phyloP scores from a whole-genome alignment of 2,797 vertebrate species.

The Hippocampus kuda region DNA sequence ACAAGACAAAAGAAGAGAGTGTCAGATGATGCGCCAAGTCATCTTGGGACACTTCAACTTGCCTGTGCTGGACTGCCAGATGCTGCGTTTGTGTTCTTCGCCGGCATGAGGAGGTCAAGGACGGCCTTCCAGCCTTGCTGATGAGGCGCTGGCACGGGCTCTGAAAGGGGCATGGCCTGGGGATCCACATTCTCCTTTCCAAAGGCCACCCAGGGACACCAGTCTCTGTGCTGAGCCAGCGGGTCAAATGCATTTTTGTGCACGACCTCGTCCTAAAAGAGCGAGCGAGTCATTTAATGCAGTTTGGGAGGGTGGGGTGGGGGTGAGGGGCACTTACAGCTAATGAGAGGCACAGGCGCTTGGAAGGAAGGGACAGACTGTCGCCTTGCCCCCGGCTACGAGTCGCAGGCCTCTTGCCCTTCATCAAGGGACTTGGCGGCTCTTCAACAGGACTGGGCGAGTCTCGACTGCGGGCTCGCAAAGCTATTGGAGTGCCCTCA shows the following conservation, averaged over 20 bases:
- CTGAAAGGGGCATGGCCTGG: conserved; percentile 13
- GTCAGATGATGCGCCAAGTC: neutral
- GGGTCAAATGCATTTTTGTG: conserved; percentile 78
- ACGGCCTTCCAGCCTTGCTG: conserved; percentile 78
- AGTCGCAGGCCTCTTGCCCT: conserved; percentile 75
- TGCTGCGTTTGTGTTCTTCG: conserved; percentile 56
- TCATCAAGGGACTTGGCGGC: conserved; percentile 51
- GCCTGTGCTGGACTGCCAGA: conserved; percentile 66
- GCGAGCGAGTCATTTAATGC: neutral
- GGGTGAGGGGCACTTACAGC: conserved; percentile 63
- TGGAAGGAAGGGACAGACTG: conserved; percentile 70
- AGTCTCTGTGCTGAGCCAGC: conserved; percentile 83
- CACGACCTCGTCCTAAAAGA: conserved; percentile 64
- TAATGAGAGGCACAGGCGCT: conserved; percentile 78
- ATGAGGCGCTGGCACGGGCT: conserved; percentile 25
- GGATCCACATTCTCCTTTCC: conserved; percentile 52
- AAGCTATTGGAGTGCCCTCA: conserved; percentile 62
- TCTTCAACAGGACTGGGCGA: conserved; percentile 78
- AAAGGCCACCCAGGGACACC: conserved; percentile 86
- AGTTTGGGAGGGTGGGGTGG: neutral
- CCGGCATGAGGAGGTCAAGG: conserved; percentile 71
- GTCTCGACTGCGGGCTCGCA: conserved; percentile 74
- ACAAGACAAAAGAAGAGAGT: conserved; percentile 17
- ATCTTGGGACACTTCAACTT: conserved; percentile 24
- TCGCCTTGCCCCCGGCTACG: conserved; percentile 82